These are phyloP conservation scores for Luidia sarsii DNA, from an alignment of 53 echinoderm and acorn worm genomes.

Conservation along the genomic window DNA sequence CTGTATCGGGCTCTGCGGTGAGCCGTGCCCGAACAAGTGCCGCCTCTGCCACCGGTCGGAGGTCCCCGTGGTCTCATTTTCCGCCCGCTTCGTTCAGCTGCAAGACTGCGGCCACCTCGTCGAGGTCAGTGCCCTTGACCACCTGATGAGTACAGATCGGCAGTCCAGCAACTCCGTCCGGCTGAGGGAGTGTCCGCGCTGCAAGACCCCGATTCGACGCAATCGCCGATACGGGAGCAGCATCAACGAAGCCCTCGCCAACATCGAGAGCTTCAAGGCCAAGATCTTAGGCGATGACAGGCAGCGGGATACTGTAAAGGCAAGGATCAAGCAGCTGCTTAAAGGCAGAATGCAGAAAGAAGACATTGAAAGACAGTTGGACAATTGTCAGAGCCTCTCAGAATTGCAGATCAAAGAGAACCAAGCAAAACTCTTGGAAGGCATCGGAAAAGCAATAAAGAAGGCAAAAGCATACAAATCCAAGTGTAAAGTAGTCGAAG, in stretches of 20 bases:
- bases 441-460: background rate
- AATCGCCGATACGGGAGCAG: conserved; percentile 77
- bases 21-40: conserved; percentile 81
- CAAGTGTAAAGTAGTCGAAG: background rate
- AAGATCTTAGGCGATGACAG: conserved; percentile 55
- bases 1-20: conserved; percentile 94
- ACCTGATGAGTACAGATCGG: conserved; percentile 52
- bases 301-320: too few relatives aligned
- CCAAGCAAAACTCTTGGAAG: conserved; percentile 21
- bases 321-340: background rate
- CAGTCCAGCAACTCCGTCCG: conserved; percentile 19
- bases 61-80: conserved; percentile 82
- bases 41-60: conserved; percentile 76
- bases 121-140: conserved; percentile 65
- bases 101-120: conserved; percentile 83
- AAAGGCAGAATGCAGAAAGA: background rate
- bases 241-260: conserved; percentile 64
- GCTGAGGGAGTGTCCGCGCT: conserved; percentile 73
- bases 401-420: conserved; percentile 27
- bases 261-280: conserved; percentile 67
- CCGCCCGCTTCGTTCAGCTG: conserved; percentile 79
- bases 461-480: background rate
- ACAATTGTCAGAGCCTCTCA: background rate
- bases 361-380: too few relatives aligned
- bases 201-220: conserved; percentile 66